Base-by-base conservation (phyloP, 2,113 vertebrate species). In the Miniopterus natalensis region DNA sequence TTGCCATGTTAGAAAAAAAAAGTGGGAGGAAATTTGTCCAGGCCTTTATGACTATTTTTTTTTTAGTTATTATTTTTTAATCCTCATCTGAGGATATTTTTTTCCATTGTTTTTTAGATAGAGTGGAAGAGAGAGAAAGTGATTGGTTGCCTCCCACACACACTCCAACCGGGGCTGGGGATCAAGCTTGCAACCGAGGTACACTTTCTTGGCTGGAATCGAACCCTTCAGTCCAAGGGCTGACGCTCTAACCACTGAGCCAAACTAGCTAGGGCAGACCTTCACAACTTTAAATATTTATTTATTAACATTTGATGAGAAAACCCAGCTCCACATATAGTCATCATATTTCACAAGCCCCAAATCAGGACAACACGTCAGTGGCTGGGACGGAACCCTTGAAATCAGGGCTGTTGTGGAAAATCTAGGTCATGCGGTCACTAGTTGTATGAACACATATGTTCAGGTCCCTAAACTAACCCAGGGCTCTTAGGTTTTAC, bases 361-460 rank as follows among this genome's bases (percentile, higher is more conserved):
- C 8, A 71, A 80, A 61, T 18, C 95, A 90, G 92, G 96, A 73
- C 70, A 70, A 36, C 70, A 18, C 84, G 65, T 95, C 89, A 55
- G 83, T 5, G 17, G 63, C 36, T 36, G 84, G 66, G 57, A 65
- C 2, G 1, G n/a, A 51, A 61, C 25, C 42, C 47, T 84, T 20
- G 77, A 61, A 80, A 95, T 36, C 47, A 87, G 90, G 84, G 88
- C 79, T 80, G 63, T n/a, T 27, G 80, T 53, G 73, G 75, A 86
- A 77, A 95, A 96, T 87, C 95, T 77, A 75, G 94, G 96, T 68
- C 96, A 93, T 53, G 25, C 13, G 78, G 95, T 74, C 96, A 84
- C 87, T 91, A 84, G 95, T 86, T 78, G 79, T 59, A 79, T 79
- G 87, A 91, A 94, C 95, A 97, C 70, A 47, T 75, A 71, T 90